Conservation (phyloP, 2,888 invertebrate species). For the Omphaloscelis lunosa region DNA sequence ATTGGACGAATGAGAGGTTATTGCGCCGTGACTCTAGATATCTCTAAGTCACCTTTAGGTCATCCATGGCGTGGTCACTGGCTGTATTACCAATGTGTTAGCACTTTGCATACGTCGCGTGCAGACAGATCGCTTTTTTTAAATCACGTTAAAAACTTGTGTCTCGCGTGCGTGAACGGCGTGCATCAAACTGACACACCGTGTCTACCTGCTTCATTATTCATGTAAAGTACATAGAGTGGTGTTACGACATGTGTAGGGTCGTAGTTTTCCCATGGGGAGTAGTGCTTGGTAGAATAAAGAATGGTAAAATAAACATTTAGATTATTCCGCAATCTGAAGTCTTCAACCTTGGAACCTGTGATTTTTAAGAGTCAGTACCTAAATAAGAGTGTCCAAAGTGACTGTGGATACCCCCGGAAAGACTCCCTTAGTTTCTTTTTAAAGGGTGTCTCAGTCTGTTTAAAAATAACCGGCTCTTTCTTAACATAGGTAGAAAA, state of each 20-base stretch:
- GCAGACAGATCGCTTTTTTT: neutral
- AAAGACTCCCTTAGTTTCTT: too few species aligned
- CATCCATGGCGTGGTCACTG: neutral
- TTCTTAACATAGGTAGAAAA: neutral
- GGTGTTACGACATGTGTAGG: constrained; percentile 18
- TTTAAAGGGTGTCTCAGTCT: too few species aligned
- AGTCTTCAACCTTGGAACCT: neutral
- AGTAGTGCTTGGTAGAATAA: neutral
- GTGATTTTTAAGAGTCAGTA: neutral
- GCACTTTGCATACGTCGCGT: neutral
- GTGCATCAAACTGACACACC: constrained; percentile 28
- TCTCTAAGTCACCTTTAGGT: too few species aligned
- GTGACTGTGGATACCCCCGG: neutral
- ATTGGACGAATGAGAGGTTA: too few species aligned
- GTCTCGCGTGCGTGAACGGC: constrained; percentile 4
- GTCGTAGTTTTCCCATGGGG: constrained; percentile 8
- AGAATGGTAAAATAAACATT: constrained; percentile 1
- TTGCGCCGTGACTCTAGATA: too few species aligned
- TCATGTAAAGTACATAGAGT: constrained; percentile 35
- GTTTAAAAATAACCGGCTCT: neutral
- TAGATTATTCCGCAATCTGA: neutral
- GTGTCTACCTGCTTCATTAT: constrained; percentile 27
- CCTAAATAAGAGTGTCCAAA: neutral
- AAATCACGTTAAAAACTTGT: constrained; percentile 35
- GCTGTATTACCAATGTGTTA: neutral